Evolutionary conservation across 2,888 invertebrate genomes (phyloP).

Genomic region (Hirtodrosophila confusa): DNA sequence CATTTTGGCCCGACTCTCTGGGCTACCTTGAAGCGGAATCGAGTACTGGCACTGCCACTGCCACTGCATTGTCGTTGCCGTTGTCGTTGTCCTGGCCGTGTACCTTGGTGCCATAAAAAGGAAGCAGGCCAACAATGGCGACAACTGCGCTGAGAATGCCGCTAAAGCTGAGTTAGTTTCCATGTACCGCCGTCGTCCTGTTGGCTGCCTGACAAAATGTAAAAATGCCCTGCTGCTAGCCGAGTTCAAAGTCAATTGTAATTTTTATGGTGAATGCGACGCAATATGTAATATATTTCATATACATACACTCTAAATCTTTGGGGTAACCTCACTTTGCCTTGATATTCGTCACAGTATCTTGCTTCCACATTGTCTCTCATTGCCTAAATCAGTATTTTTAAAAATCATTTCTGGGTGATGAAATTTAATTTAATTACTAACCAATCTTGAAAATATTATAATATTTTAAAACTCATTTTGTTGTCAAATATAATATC

Average conservation of each 20-base stretch:
- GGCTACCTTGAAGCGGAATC: slow-evolving; percentile 50
- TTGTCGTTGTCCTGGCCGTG: slow-evolving; percentile 41
- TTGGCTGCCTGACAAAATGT: slow-evolving; percentile 70
- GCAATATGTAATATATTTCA: slow-evolving; percentile 62
- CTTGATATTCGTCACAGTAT: no score
- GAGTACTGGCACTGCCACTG: slow-evolving; percentile 12
- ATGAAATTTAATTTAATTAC: no score
- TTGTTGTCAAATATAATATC: no score
- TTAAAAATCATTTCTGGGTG: no score
- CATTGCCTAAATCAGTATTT: no score
- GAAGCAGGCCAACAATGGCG: slow-evolving; percentile 65
- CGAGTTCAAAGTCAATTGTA: slow-evolving; percentile 76
- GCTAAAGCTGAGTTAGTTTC: slow-evolving; percentile 63
- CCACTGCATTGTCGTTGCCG: slow-evolving; percentile 23
- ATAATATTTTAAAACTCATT: no score
- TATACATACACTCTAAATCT: slow-evolving; percentile 16
- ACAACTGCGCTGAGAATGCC: slow-evolving; percentile 30
- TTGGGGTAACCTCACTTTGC: background rate
- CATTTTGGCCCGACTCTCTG: slow-evolving; percentile 60
- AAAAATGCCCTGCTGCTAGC: slow-evolving; percentile 66
- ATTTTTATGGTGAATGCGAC: slow-evolving; percentile 75
- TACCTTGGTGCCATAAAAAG: slow-evolving; percentile 78
- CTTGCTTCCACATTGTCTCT: no score
- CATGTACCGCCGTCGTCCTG: slow-evolving; percentile 63
- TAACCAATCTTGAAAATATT: no score